Base-by-base conservation (phyloP, 2,113 vertebrate species). In the Dendropsophus ebraccatus region DNA sequence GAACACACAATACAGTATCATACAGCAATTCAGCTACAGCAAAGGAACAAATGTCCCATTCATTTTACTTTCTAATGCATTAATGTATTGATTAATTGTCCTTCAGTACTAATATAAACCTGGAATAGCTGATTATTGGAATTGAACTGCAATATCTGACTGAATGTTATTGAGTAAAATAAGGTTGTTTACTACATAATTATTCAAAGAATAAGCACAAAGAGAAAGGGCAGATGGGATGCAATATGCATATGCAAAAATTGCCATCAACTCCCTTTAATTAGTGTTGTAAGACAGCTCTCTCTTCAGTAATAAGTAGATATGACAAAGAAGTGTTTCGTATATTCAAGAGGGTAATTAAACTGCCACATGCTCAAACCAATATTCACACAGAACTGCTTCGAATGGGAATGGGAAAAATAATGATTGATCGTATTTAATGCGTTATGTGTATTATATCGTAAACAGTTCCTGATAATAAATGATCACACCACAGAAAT, bases 331-430 rank as follows among this genome's bases (percentile, higher is more conserved):
- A 92, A 88, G 88, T 90, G 90, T 90, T 91, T 92, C 90, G 88
- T 81, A 87, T 91, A 91, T 94, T 92, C 89, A 91, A 92, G 88
- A 92, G 90, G 87, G 84, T 91, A 94, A 92, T 93, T 93, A 92
- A 93, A 91, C 87, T 92, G 90, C 88, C 90, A 90, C 91, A 91
- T 92, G 90, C 89, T 92, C 88, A 92, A 92, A 91, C 90, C 88
- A 90, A 89, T 91, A 90, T 90, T 90, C 91, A 89, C 86, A 92
- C 86, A 93, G 90, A 91, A 88, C 88, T 92, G 88, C 92, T 91
- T 94, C 89, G 90, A 93, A 91, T 88, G 72, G 85, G 87, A 85
- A 89, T 89, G 85, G 54, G 74, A 88, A 87, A 90, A 94, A 92
- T 90, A 91, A 90, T 89, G 89, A 93, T 90, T 87, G 88, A 93